Evolutionary conservation across 2,113 vertebrate species (phyloP), one percentile per base, ranked within the genome.

Genomic region (Silurus glanis): DNA sequence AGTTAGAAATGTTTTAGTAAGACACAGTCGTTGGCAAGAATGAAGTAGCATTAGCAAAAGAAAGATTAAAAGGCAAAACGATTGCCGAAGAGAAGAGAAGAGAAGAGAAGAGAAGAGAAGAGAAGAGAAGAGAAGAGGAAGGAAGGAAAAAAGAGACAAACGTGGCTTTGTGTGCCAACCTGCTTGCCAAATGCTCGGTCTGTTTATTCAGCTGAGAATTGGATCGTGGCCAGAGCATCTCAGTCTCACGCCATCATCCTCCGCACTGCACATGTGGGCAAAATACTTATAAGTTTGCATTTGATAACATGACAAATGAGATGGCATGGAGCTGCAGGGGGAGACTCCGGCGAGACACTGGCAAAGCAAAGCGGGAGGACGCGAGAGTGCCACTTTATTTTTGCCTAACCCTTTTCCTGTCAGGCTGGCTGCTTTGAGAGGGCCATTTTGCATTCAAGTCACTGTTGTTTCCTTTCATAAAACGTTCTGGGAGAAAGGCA

Each of bases 301-400:
- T 95, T 94, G 95, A 95, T 96, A 85, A 96, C 94, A 94, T 93
- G 95, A 96, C 96, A 97, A 97, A 97, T 96, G 94, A 96, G 94
- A 95, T 93, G 93, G 92, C 93, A 93, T 93, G 89, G 93, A 96
- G 93, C 94, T 91, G 94, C 93, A 87, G 94, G 95, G 93, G 47
- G 93, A 80, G 87, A 67, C 21, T 45, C 90, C 66, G 88, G 90
- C 83, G 80, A 90, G 90, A 86, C 88, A 85, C 89, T 87, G 86
- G 59, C 87, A 86, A 84, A 85, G 23, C 83, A 87, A 89, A 82
- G 85, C 88, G 87, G 89, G 86, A 89, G 88, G 86, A 88, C 84
- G 86, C 8, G 82, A 85, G n/a, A 85, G 84, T 82, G 94, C 92
- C 90, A 93, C 92, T 93, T 92, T 93, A 93, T 93, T 91, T 80